phyloP scores from a whole-genome alignment of 2,888 invertebrate species.

The Tipula vernalis region DNA sequence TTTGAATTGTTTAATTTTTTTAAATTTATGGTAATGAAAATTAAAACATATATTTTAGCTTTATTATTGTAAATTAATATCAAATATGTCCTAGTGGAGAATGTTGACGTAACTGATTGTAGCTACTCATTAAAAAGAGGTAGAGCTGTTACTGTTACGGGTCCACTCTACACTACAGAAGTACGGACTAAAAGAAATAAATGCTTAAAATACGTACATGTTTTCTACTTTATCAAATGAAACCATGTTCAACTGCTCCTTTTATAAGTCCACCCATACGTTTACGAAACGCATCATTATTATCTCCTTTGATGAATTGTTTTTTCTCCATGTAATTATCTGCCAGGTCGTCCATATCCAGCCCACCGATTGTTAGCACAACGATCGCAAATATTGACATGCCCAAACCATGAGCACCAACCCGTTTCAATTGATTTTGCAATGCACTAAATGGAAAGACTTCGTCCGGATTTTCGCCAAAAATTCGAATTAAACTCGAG shows the following conservation, averaged over 20 bases:
- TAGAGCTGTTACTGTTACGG: too few relatives aligned
- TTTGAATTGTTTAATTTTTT: too few relatives aligned
- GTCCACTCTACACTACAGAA: too few relatives aligned
- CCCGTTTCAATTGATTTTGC: not conserved
- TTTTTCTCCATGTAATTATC: not conserved
- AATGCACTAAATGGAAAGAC: not conserved
- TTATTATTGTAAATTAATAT: too few relatives aligned
- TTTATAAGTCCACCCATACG: not conserved
- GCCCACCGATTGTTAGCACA: not conserved
- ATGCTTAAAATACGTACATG: not conserved
- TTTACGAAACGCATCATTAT: not conserved
- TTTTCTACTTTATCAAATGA: not conserved
- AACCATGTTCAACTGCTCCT: not conserved
- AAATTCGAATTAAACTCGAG: not conserved
- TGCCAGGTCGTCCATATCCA: not conserved
- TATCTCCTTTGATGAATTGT: not conserved
- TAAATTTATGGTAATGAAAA: too few relatives aligned
- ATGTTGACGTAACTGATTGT: too few relatives aligned
- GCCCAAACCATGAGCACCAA: not conserved
- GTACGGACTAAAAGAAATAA: not conserved
- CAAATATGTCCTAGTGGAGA: too few relatives aligned
- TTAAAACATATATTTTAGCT: too few relatives aligned
- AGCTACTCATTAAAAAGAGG: too few relatives aligned
- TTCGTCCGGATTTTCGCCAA: not conserved
- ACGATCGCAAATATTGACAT: not conserved